Percentiles rank a stretch among this genome's conserved stretches.
Conservation (phyloP, 2,888 invertebrate species). For the Spodoptera littoralis region DNA sequence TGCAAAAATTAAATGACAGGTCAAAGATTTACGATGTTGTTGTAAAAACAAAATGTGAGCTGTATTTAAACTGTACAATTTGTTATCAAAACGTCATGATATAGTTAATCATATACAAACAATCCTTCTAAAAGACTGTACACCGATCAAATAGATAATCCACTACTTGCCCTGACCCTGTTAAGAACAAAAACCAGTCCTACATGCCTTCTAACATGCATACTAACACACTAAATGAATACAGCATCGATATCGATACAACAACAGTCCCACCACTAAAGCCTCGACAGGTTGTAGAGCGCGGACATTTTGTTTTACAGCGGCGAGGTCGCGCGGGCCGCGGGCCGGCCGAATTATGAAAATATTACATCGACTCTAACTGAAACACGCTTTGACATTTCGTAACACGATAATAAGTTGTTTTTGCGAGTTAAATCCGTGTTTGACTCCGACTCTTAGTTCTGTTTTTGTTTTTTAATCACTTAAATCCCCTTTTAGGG, state of each 20-base stretch:
- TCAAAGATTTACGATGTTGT: too few relatives aligned
- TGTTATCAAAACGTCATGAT: too few relatives aligned
- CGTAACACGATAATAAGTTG: constrained; percentile 58
- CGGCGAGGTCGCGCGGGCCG: constrained; percentile 51
- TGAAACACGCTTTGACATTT: constrained; percentile 59
- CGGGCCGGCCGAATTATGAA: constrained; percentile 65
- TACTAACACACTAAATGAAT: not conserved
- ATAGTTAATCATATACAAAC: too few relatives aligned
- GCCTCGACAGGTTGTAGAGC: constrained; percentile 70
- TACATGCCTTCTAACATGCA: not conserved
- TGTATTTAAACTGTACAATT: too few relatives aligned
- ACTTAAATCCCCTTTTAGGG: constrained; percentile 29
- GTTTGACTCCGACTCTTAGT: constrained; percentile 38
- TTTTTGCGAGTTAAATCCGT: constrained; percentile 51
- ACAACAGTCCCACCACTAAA: constrained; percentile 60
- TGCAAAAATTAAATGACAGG: too few relatives aligned
- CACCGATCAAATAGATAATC: too few relatives aligned
- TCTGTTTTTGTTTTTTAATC: constrained; percentile 43
- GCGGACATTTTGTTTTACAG: constrained; percentile 79
- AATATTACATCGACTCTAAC: constrained; percentile 63
- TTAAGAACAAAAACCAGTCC: not conserved
- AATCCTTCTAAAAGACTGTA: too few relatives aligned
- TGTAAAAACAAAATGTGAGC: too few relatives aligned
- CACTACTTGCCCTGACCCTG: too few relatives aligned
- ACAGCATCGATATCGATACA: constrained; percentile 33